Percentiles rank a stretch among this genome's conserved stretches.
These are phyloP conservation scores for Encarsia formosa DNA, from an alignment of 2,888 invertebrate species.

Conservation along the genomic window DNA sequence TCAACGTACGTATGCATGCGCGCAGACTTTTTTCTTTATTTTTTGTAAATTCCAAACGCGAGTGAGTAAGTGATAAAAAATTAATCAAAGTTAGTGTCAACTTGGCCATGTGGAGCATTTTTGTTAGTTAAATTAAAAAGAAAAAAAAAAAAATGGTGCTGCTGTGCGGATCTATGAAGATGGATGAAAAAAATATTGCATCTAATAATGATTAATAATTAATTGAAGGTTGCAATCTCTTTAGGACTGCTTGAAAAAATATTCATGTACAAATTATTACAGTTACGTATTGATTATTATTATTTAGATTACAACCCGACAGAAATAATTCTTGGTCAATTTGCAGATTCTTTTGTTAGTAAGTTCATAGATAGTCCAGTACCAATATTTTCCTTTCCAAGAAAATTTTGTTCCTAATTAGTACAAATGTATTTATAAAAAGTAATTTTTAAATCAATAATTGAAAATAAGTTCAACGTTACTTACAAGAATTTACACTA, in stretches of 20 bases:
- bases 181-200: slow-evolving; percentile 44
- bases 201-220: slow-evolving; percentile 33
- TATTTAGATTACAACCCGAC: slow-evolving; percentile 1
- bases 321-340: slow-evolving; percentile 13
- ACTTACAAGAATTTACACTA: too few species aligned
- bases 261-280: slow-evolving; percentile 19
- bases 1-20: slow-evolving; percentile 19
- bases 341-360: slow-evolving; percentile 25
- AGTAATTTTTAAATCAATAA: too few species aligned
- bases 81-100: slow-evolving; percentile 47
- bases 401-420: slow-evolving; percentile 16
- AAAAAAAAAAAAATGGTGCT: slow-evolving; percentile 38
- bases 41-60: not conserved
- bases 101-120: slow-evolving; percentile 51
- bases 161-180: slow-evolving; percentile 42
- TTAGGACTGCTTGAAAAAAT: slow-evolving; percentile 5
- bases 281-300: slow-evolving; percentile 8
- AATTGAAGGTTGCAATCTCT: too few species aligned
- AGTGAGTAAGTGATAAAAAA: slow-evolving; percentile 23
- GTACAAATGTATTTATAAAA: not conserved
- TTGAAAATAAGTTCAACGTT: too few species aligned
- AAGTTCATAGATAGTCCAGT: slow-evolving; percentile 19
- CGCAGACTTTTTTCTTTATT: slow-evolving; percentile 6
- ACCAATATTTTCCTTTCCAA: slow-evolving; percentile 17
- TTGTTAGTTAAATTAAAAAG: slow-evolving; percentile 43